These are phyloP conservation scores for Hippocampus guttulatus DNA, from an alignment of 2,113 vertebrate species.

Conservation along the genomic window DNA sequence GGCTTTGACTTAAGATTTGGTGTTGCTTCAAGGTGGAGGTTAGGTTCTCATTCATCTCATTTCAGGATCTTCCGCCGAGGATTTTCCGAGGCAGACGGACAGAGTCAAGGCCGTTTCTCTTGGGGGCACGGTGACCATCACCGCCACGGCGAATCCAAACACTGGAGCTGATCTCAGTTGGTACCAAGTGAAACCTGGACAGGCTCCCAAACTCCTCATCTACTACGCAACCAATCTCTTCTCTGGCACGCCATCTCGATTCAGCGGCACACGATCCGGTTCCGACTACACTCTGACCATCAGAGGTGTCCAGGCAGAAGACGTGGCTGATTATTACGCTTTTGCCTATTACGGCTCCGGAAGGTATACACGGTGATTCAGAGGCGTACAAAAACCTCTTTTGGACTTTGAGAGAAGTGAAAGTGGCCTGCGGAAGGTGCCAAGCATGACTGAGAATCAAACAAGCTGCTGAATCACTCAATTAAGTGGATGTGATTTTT, in stretches of 20 bases:
- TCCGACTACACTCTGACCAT: slow-evolving; percentile 47
- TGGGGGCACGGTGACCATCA: slow-evolving; percentile 37
- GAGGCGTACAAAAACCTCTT: slow-evolving; percentile 55
- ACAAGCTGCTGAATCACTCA: not conserved
- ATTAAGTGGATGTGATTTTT: no score
- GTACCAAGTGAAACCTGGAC: slow-evolving; percentile 60
- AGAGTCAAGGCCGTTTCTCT: slow-evolving; percentile 32
- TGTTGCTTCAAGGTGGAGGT: not conserved
- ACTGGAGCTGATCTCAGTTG: slow-evolving; percentile 23
- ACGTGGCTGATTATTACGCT: slow-evolving; percentile 56
- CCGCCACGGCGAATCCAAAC: slow-evolving; percentile 23
- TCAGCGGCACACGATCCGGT: slow-evolving; percentile 45
- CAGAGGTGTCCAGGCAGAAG: slow-evolving; percentile 34
- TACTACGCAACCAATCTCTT: fast-evolving
- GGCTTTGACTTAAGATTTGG: not conserved
- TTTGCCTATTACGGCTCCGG: fast-evolving
- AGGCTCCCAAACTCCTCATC: slow-evolving; percentile 58
- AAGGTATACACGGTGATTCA: slow-evolving; percentile 51
- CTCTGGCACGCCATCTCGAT: slow-evolving; percentile 38
- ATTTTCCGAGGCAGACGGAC: slow-evolving; percentile 38
- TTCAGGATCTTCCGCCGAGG: slow-evolving; percentile 31
- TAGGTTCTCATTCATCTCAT: not conserved
- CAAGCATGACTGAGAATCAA: not conserved
- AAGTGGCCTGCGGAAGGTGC: not conserved
- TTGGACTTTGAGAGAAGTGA: slow-evolving; percentile 8